Base-by-base conservation (phyloP, 2,113 vertebrate genomes). In the Xyrauchen texanus region DNA sequence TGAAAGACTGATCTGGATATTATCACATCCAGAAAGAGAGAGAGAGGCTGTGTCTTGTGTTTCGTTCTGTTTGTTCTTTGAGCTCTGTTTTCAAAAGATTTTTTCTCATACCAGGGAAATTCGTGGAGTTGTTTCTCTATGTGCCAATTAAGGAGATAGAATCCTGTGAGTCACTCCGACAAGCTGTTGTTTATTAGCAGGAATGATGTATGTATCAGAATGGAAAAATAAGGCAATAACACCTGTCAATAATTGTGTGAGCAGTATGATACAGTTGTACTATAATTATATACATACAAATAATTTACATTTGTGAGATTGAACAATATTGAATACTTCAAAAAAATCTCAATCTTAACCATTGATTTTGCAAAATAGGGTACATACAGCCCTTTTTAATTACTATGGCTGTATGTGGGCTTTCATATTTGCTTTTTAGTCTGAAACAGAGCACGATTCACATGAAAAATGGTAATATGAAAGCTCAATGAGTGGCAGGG, bases 1-100 rank as follows among this genome's bases (percentile, higher is more conserved):
- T 78, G 57, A 82, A 78, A 76, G 34, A 65, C 47, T 65, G 62
- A 76, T 75, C 16, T 34, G 11, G 16, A 77, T 85, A 73, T 68
- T 61, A 74, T 68, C 49, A 70, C 53, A 57, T 53, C 16, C 21
- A 68, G 47, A 51, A 34, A 82, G 55, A 68, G 6, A 34, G 1
- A 34, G 21, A 34, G 3, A 55, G 12, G 21, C 42, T 42, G 60
- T 61, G n/a, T 47, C 67, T 52, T n/a, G 8, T 60, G 61, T 68
- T 53, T 55, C 66, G 61, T 52, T 65, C 58, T 51, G 63, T 78
- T 66, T 75, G 7, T 8, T 16, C 76, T 67, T 64, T 66, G 47
- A 79, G 45, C 57, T 55, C 21, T 34, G 21, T 34, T 34, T 34
- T 34, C 53, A 76, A 76, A 76, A 60, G 42, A 51, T 44, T 46